Base-by-base conservation (phyloP, 2,888 invertebrate species). In the Hybos culiciformis region DNA sequence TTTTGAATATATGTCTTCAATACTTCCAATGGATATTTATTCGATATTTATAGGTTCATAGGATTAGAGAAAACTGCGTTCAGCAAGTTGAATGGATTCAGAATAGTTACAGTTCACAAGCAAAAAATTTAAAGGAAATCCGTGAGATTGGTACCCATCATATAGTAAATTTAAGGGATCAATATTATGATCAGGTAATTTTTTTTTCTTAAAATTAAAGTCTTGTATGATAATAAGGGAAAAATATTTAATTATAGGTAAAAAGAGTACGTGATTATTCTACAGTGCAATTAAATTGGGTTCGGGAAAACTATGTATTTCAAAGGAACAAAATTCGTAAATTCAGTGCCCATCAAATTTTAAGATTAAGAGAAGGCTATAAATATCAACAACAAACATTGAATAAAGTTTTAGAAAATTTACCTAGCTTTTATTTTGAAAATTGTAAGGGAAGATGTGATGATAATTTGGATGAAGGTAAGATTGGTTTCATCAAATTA, bases 301-400 rank as follows among this genome's bases (percentile, higher is more conserved):
- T 94, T 52, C 77, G 92, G 48, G 93, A 93, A 64, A 92, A 91
- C 67, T 94, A 94, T 68, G 85, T 92, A 61, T 87, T 87, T 73
- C 94, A 94, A 67, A 76, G 93, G 44, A 86, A 91, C 67, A 84
- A 91, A 66, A 90, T 94, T 50, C 74, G 92, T 39, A 93, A 93
- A 66, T 94, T 93, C 69, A 91, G 92, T 69, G 82, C 88, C 17
- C 88, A 90, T 61, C 92, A 94, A 67, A 79, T 93, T 45, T 70
- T 92, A 37, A 76, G 87, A 41, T 69, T 94, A 36, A 78, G 92
- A 23, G 92, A 93, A 63, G 88, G 91, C 9, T 93, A 90, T 73
- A 93, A 93, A 66, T 86, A 91, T 60, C 93, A 94, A 66, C 94
- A 94, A 63, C 90, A 91, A 66, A 88, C 92, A 11, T 70, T 94